Evolutionary conservation across 1,140 invertebrate genomes (phyloP).

Genomic region (Drosophila novamexicana): DNA sequence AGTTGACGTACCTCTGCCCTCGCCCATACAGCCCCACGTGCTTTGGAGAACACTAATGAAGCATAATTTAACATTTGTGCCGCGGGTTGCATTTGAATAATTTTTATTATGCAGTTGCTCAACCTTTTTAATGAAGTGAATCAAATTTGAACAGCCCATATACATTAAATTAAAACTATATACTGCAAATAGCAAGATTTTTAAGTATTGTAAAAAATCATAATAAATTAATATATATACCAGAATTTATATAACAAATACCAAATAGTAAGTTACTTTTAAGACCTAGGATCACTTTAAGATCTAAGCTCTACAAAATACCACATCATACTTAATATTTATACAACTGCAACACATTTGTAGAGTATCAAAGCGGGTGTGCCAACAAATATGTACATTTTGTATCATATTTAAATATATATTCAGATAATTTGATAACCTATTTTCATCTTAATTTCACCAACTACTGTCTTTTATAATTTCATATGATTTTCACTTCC

Average conservation of each 20-base stretch:
- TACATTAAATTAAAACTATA: background rate
- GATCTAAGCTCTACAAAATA: constrained; percentile 53
- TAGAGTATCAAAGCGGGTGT: constrained; percentile 79
- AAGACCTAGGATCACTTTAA: constrained; percentile 39
- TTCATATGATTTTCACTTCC: constrained; percentile 18
- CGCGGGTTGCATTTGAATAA: constrained; percentile 64
- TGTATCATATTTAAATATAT: constrained; percentile 40
- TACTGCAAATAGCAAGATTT: background rate
- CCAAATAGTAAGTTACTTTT: constrained; percentile 15
- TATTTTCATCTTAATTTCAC: background rate
- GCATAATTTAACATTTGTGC: constrained; percentile 77
- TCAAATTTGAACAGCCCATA: constrained; percentile 1
- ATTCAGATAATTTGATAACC: constrained; percentile 28
- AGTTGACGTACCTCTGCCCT: constrained; percentile 40
- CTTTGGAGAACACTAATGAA: constrained; percentile 70
- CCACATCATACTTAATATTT: constrained; percentile 43
- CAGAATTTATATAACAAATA: too few species aligned
- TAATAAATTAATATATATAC: background rate
- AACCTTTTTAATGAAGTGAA: constrained; percentile 71
- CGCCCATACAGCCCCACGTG: background rate
- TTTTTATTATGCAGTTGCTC: constrained; percentile 66
- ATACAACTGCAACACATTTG: constrained; percentile 20
- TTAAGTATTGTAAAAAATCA: background rate
- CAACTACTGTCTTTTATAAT: background rate
- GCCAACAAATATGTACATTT: constrained; percentile 83